Evolutionary conservation across 2,113 vertebrate species (phyloP).

Genomic region (Amblyornis subalaris): DNA sequence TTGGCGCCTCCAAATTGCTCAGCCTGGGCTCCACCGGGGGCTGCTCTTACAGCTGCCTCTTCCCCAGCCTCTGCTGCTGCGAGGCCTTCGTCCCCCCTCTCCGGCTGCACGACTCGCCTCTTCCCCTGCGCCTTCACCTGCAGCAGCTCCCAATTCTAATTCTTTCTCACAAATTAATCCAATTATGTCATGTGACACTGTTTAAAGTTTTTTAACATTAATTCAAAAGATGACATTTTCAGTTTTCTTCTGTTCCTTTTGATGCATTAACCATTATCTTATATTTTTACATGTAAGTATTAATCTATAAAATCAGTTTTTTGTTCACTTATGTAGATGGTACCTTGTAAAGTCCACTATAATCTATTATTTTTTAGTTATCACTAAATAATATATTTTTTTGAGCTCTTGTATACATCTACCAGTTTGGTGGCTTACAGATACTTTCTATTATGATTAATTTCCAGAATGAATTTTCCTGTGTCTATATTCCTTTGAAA

Average conservation of each 20-base stretch:
- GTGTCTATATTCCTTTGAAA: background rate
- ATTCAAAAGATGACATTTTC: background rate
- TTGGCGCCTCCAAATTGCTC: background rate
- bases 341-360: background rate
- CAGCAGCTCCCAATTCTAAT: background rate
- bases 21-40: background rate
- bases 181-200: background rate
- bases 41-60: background rate
- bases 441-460: background rate
- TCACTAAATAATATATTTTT: background rate
- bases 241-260: background rate
- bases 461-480: background rate
- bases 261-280: background rate
- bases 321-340: background rate
- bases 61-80: background rate
- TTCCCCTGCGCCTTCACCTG: background rate
- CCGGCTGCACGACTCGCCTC: accelerated
- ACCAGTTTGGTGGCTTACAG: background rate
- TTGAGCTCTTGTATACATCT: background rate
- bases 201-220: background rate
- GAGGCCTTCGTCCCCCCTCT: background rate
- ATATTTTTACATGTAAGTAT: background rate
- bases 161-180: background rate
- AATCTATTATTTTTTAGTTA: background rate
- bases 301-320: background rate